phyloP scores from a whole-genome alignment of 2,113 vertebrate genomes.

The Ivindomyrus marchei region DNA sequence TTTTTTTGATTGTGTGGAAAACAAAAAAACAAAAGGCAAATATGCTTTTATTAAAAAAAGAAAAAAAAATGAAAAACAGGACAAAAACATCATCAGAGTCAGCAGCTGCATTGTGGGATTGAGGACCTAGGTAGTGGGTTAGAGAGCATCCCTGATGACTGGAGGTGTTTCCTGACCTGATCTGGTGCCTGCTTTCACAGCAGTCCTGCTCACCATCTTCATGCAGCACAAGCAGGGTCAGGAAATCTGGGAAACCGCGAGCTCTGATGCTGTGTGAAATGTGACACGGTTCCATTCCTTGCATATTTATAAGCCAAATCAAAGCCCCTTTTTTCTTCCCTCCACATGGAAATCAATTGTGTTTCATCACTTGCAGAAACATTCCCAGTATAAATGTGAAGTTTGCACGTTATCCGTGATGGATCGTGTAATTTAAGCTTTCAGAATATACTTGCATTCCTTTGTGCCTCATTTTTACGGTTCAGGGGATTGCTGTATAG shows the following conservation, averaged over 20 bases:
- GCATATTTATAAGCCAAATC: conserved; percentile 45
- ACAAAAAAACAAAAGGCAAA: neutral
- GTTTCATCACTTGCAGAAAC: conserved; percentile 36
- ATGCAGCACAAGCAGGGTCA: conserved; percentile 15
- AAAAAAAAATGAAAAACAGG: conserved; percentile 14
- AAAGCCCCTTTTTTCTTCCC: conserved; percentile 37
- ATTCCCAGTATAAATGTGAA: conserved; percentile 24
- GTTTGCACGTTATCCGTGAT: conserved; percentile 16
- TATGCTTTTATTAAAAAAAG: conserved; percentile 3
- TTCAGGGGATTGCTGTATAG: neutral
- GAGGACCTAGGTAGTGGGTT: conserved; percentile 43
- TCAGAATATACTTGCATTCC: neutral
- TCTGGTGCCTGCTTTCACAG: neutral
- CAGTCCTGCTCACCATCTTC: neutral
- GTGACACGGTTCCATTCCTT: conserved; percentile 39
- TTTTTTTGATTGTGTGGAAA: conserved; percentile 8
- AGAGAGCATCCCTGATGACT: conserved; percentile 24
- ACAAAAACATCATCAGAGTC: conserved; percentile 48
- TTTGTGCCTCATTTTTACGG: neutral
- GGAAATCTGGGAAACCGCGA: conserved; percentile 39
- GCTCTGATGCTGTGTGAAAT: conserved; percentile 44
- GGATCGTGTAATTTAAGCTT: neutral
- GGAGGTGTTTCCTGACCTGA: neutral
- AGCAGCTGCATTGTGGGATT: conserved; percentile 45
- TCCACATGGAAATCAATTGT: conserved; percentile 45